phyloP scores from a whole-genome alignment of 2,113 vertebrate species.

The Columbina picui region DNA sequence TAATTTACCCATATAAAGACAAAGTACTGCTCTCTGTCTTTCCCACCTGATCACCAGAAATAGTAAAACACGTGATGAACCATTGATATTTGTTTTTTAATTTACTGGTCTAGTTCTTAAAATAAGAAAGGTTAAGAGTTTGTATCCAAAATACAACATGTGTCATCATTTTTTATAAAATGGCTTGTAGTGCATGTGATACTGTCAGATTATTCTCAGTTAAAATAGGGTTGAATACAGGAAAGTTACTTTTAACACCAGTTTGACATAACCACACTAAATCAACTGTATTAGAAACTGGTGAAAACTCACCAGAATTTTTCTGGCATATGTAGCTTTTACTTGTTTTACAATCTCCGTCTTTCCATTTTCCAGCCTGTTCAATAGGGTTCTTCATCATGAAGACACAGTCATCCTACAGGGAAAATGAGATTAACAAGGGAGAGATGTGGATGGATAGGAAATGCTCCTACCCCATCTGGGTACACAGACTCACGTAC shows the following conservation, averaged over 20 bases:
- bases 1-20: neutral
- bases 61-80: neutral
- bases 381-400: constrained; percentile 64
- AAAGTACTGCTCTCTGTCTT: neutral
- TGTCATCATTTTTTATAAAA: neutral
- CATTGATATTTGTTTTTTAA: neutral
- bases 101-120: neutral
- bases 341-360: constrained; percentile 75
- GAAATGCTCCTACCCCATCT: neutral
- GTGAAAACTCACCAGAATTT: constrained; percentile 75
- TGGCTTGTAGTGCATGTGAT: neutral
- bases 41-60: neutral
- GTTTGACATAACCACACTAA: neutral
- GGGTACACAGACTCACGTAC: neutral
- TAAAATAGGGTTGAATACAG: neutral
- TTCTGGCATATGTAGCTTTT: constrained; percentile 86
- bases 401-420: constrained; percentile 79
- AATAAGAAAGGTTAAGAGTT: neutral
- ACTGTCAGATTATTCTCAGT: neutral
- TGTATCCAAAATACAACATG: neutral
- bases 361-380: constrained; percentile 82
- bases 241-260: neutral
- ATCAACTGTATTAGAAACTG: neutral
- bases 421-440: neutral
- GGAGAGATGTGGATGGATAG: neutral